phyloP scores from a whole-genome alignment of 2,888 invertebrate genomes.

The Heteromurus nitidus region DNA sequence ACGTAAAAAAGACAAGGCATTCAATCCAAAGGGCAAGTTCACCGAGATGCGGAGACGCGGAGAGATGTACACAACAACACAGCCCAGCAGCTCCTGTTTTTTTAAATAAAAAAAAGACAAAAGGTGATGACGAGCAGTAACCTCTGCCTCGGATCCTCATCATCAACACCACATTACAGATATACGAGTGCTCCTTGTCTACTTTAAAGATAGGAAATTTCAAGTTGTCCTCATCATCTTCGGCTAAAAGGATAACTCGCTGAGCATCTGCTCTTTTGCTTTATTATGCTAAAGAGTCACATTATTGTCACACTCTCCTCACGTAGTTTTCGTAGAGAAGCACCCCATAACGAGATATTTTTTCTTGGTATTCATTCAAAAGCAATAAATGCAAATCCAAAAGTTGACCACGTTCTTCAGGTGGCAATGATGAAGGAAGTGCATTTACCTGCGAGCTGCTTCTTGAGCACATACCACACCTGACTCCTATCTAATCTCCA shows the following conservation, averaged over 20 bases:
- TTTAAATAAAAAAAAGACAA: slow-evolving; percentile 2
- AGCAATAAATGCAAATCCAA: too few relatives aligned
- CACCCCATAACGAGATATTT: background rate
- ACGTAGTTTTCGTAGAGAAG: too few relatives aligned
- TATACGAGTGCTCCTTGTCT: too few relatives aligned
- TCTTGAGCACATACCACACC: too few relatives aligned
- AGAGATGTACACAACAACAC: background rate
- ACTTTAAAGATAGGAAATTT: too few relatives aligned
- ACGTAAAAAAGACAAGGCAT: background rate
- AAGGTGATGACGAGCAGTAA: slow-evolving; percentile 31
- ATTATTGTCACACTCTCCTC: slow-evolving; percentile 26
- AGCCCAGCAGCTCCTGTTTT: too few relatives aligned
- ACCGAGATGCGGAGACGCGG: background rate
- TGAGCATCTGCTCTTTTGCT: background rate
- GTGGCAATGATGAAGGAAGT: slow-evolving; percentile 21
- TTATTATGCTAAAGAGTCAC: background rate
- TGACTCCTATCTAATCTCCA: background rate
- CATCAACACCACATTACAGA: too few relatives aligned
- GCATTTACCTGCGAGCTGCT: slow-evolving; percentile 28
- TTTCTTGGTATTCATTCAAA: too few relatives aligned
- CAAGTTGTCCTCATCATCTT: too few relatives aligned
- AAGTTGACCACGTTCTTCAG: too few relatives aligned
- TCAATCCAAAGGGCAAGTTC: background rate
- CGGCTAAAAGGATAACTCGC: too few relatives aligned
- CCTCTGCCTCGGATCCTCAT: too few relatives aligned